A percentile compares a stretch with the other conserved stretches of the same genome.
Conservation (phyloP, 35 echinoderm and acorn worm genomes). For the Stichopus chloronotus region DNA sequence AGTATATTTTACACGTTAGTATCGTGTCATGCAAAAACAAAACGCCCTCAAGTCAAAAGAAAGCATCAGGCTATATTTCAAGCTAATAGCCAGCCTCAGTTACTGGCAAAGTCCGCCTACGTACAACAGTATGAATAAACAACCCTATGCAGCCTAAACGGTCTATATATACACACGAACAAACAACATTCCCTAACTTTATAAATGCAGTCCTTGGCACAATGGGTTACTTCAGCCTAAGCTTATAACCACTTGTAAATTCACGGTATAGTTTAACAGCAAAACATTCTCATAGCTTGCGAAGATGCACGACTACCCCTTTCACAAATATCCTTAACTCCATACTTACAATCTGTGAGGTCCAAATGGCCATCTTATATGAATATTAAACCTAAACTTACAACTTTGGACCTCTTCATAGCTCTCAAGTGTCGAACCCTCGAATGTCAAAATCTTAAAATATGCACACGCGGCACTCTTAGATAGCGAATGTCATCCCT, state of each 20-base stretch:
- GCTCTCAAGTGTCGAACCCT: too few relatives aligned
- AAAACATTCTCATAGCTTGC: neutral
- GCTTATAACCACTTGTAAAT: neutral
- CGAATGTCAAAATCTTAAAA: too few relatives aligned
- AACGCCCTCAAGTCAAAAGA: neutral
- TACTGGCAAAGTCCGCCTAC: neutral
- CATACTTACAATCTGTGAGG: neutral
- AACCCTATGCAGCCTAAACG: neutral
- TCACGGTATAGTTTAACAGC: neutral
- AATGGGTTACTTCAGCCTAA: neutral
- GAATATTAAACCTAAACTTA: neutral
- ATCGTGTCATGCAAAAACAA: neutral
- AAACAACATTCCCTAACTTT: neutral
- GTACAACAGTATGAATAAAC: neutral
- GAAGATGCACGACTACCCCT: neutral
- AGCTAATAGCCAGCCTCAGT: neutral
- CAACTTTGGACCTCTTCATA: too few relatives aligned
- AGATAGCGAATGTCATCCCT: too few relatives aligned
- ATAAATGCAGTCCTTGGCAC: neutral
- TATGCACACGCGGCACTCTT: too few relatives aligned
- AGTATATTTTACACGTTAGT: neutral
- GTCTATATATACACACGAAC: neutral
- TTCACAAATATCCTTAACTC: constrained; percentile 3
- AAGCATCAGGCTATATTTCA: neutral
- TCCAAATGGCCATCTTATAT: neutral